Evolutionary conservation across 2,113 vertebrate species (phyloP).

Genomic region (Sarotherodon lohbergeri): DNA sequence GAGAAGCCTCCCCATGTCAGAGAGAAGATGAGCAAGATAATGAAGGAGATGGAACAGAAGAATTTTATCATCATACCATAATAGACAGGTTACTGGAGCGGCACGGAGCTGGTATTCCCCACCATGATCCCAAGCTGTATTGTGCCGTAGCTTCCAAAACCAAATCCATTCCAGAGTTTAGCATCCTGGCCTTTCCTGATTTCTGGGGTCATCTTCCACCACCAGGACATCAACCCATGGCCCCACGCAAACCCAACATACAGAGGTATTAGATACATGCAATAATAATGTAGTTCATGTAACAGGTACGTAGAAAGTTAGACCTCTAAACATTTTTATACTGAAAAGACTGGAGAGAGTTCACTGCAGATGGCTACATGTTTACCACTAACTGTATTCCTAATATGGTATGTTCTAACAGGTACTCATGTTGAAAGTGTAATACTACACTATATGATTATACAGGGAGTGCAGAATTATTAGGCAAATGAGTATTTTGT

Average conservation of each 20-base stretch:
- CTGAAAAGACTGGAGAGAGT: background rate
- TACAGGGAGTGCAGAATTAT: no score
- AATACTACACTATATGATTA: no score
- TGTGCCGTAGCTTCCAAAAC: constrained; percentile 65
- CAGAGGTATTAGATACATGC: constrained; percentile 76
- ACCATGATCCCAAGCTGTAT: constrained; percentile 79
- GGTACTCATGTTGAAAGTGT: background rate
- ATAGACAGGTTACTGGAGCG: constrained; percentile 72
- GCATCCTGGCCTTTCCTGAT: constrained; percentile 83
- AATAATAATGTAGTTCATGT: background rate
- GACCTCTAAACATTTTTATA: background rate
- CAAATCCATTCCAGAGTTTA: constrained; percentile 77
- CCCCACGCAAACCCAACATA: constrained; percentile 72
- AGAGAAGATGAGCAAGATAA: background rate
- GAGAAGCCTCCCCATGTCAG: background rate
- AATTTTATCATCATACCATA: background rate
- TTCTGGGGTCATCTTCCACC: constrained; percentile 85
- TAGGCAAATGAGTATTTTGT: no score
- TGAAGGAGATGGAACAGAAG: background rate
- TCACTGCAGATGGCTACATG: background rate
- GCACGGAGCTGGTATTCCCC: constrained; percentile 58
- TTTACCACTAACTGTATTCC: background rate
- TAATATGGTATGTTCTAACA: background rate
- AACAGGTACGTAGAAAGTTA: background rate
- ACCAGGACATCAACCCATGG: constrained; percentile 64